Evolutionary conservation across 1,140 invertebrate genomes (phyloP).

Genomic region (Epicauta chinensis): DNA sequence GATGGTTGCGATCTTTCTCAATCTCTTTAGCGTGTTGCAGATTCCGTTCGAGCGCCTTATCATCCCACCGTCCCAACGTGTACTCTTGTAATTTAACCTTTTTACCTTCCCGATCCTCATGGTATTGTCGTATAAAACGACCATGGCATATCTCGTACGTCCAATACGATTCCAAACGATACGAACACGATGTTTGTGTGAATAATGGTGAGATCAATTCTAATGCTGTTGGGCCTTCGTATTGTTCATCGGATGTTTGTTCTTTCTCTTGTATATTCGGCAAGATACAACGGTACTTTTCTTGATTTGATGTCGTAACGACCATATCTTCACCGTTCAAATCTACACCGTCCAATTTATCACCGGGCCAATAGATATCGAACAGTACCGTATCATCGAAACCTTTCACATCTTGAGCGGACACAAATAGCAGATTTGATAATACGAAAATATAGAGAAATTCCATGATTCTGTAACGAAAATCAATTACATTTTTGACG

Average conservation of each 20-base stretch:
- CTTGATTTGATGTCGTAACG: slow-evolving; percentile 60
- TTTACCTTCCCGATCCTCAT: slow-evolving; percentile 88
- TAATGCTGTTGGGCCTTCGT: slow-evolving; percentile 66
- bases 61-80: slow-evolving; percentile 68
- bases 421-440: too few species aligned
- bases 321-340: slow-evolving; percentile 46
- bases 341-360: slow-evolving; percentile 45
- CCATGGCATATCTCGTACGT: slow-evolving; percentile 97
- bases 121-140: slow-evolving; percentile 83
- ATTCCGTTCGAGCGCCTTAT: slow-evolving; percentile 45
- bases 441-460: too few species aligned
- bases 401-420: slow-evolving; percentile 53
- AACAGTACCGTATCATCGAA: slow-evolving; percentile 79
- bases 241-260: slow-evolving; percentile 49
- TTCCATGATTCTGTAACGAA: too few species aligned
- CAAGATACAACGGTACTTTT: slow-evolving; percentile 69
- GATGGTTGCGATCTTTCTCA: slow-evolving; percentile 46
- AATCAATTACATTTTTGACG: too few species aligned
- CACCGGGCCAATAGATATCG: slow-evolving; percentile 74
- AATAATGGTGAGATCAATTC: slow-evolving; percentile 72
- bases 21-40: slow-evolving; percentile 51
- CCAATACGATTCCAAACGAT: slow-evolving; percentile 91
- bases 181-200: slow-evolving; percentile 68
- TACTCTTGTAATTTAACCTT: slow-evolving; percentile 76
- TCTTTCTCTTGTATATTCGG: slow-evolving; percentile 59